Evolutionary conservation across 1,140 invertebrate genomes (phyloP), one percentile per base, ranked within the genome.

Genomic region (Metopolophium dirhodum): DNA sequence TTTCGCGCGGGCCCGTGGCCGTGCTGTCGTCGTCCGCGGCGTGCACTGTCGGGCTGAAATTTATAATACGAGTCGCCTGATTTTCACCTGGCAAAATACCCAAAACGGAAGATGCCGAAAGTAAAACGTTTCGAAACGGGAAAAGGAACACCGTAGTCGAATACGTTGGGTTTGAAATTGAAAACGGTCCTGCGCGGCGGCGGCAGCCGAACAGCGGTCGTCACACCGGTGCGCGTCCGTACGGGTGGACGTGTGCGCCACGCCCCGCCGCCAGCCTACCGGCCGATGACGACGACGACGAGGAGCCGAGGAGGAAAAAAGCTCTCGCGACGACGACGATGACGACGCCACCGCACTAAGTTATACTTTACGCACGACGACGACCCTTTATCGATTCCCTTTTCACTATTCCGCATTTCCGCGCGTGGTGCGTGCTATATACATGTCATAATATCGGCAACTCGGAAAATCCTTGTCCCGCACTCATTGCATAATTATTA

Each of bases 311-410:
- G 54, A 68, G 89, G 57, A n/a, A 90, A 90, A 86, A 86, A 90
- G 89, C 85, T 49, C 89, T 90, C 35, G 30, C 88, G 35, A 14
- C 89, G 14, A 23, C 54, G 37, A 41, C 54, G 14, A 23, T 23
- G 26, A 45, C 54, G 30, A 18, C 30, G 41, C 89, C 35, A 51
- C 88, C 88, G 54, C 51, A 68, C 89, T 30, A 26, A n/a, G 45
- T 51, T 51, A 49, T 51, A 35, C 86, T 88, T 88, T 89, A 54
- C 47, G 49, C 45, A 22, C 86, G 30, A 47, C 87, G n/a, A 26
- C 91, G 22, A 83, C 91, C 91, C 91, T 92, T 83, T 92, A 92
- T 92, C 77, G 91, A 92, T 92, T 51, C 47, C 47, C 11, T 37
- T 92, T 49, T 49, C n/a, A 49, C 68, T 30, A 35, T 18, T 51